Conservation (phyloP, 2,888 invertebrate genomes). For the Agrochola circellaris region DNA sequence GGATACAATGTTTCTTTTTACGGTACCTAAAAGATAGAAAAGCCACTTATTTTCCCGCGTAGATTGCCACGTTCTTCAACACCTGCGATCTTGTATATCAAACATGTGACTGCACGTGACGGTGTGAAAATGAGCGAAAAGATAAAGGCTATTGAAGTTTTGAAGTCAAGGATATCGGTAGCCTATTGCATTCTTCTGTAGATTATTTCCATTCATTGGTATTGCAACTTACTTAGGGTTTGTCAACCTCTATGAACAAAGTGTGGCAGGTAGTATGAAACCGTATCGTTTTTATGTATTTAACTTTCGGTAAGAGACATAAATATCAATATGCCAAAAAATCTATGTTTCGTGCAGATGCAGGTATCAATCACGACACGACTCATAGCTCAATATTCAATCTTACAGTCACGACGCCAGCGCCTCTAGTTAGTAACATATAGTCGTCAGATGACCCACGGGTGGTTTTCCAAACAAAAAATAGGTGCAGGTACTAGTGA, state of each 20-base stretch:
- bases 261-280: no score
- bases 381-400: no score
- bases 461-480: neutral
- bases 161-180: conserved; percentile 26
- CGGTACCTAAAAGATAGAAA: neutral
- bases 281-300: neutral
- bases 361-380: no score
- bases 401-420: no score
- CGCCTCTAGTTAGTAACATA: no score
- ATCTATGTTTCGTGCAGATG: no score
- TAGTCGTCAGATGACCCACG: no score
- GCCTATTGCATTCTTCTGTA: conserved; percentile 21
- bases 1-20: neutral
- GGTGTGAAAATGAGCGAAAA: conserved; percentile 53
- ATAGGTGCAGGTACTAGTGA: neutral
- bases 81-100: conserved; percentile 44
- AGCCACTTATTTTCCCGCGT: neutral
- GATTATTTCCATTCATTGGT: conserved; percentile 4
- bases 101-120: conserved; percentile 43
- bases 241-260: no score
- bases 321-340: neutral
- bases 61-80: conserved; percentile 39
- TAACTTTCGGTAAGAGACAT: neutral
- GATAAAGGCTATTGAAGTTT: conserved; percentile 47
- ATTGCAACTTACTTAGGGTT: no score